phyloP scores from a whole-genome alignment of 2,888 invertebrate genomes.

The Blastobasis adustella region DNA sequence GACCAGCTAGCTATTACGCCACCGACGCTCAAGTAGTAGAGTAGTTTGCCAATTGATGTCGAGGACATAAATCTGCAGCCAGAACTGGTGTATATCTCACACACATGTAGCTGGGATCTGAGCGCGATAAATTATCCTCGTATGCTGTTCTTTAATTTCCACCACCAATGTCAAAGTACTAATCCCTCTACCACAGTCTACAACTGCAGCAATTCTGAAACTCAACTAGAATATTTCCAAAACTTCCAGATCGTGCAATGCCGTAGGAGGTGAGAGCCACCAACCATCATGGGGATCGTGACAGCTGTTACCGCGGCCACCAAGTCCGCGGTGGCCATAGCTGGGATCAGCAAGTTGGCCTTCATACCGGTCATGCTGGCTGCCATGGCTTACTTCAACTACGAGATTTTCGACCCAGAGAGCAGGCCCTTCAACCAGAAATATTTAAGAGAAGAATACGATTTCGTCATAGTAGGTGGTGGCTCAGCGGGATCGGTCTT shows the following conservation, averaged over 20 bases:
- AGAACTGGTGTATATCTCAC: background rate
- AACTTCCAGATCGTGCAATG: conserved; percentile 1
- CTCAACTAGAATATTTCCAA: background rate
- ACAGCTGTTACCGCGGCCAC: conserved; percentile 78
- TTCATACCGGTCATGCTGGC: conserved; percentile 85
- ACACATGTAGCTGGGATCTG: background rate
- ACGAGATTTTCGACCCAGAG: conserved; percentile 90
- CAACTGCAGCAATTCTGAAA: background rate
- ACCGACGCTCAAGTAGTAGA: too few species aligned
- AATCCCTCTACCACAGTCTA: background rate
- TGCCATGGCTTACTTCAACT: conserved; percentile 87
- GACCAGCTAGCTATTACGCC: too few species aligned
- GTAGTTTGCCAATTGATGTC: too few species aligned
- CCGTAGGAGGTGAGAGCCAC: background rate
- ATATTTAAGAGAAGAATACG: conserved; percentile 80
- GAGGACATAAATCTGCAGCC: background rate
- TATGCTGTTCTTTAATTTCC: background rate
- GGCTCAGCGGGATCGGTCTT: conserved; percentile 91
- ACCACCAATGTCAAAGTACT: background rate
- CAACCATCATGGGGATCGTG: conserved; percentile 43
- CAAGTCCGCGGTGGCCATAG: conserved; percentile 81
- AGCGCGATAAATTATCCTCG: background rate
- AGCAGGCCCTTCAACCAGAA: conserved; percentile 83
- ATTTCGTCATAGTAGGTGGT: conserved; percentile 88
- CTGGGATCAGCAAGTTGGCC: conserved; percentile 82